These are phyloP conservation scores for Tamandua tetradactyla DNA, from an alignment of 2,797 vertebrate species.

Conservation along the genomic window DNA sequence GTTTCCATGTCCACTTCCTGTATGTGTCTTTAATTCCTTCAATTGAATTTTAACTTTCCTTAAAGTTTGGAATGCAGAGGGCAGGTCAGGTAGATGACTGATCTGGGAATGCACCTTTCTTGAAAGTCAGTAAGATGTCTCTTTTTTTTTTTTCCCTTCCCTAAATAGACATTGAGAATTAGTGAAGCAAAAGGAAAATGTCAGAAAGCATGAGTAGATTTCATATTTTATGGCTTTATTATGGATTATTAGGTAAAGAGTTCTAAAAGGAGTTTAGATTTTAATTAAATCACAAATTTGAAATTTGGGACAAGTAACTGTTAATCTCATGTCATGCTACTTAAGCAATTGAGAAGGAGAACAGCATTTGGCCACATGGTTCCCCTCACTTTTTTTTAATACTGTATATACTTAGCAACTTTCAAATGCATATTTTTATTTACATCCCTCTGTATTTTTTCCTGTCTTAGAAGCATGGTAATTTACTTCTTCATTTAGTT, in stretches of 20 bases:
- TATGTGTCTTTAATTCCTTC: slow-evolving; percentile 46
- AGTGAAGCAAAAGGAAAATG: not conserved
- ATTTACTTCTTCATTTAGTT: not conserved
- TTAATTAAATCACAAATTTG: not conserved
- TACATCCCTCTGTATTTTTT: not conserved
- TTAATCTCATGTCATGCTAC: not conserved
- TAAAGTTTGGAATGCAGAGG: not conserved
- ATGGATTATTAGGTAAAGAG: not conserved
- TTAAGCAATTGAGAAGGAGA: slow-evolving; percentile 15
- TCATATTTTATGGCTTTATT: not conserved
- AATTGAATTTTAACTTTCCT: slow-evolving; percentile 15
- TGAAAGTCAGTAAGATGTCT: not conserved
- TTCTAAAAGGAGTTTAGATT: not conserved
- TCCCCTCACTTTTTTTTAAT: not conserved
- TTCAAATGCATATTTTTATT: slow-evolving; percentile 12
- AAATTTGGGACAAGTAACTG: not conserved
- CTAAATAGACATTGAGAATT: not conserved
- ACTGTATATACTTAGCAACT: not conserved
- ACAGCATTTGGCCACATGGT: not conserved
- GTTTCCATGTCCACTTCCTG: slow-evolving; percentile 52
- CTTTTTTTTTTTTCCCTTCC: not conserved
- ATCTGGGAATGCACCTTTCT: not conserved
- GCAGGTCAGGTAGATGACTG: not conserved
- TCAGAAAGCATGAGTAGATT: not conserved
- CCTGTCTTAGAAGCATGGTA: not conserved